Conservation (phyloP, 1,140 invertebrate genomes). For the Cherax destructor region DNA sequence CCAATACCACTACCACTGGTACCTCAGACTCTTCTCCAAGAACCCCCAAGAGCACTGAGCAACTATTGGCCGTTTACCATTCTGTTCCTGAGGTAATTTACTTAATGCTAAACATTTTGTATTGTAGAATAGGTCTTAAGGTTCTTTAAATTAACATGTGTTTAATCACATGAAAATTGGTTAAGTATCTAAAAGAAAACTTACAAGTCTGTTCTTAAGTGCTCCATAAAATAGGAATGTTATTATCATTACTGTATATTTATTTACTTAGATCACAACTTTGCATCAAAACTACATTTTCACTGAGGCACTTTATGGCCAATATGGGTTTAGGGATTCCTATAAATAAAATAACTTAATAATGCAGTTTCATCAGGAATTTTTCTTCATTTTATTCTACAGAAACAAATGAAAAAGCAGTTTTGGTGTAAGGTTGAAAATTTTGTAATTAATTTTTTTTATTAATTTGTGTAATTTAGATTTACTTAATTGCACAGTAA, state of each 20-base stretch:
- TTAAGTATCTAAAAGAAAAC: neutral
- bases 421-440: neutral
- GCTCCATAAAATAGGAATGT: neutral
- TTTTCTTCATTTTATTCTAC: too few relatives aligned
- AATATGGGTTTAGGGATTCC: too few relatives aligned
- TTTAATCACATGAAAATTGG: neutral
- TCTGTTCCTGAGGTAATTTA: slow-evolving; percentile 57
- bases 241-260: neutral
- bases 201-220: neutral
- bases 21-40: slow-evolving; percentile 65
- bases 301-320: neutral
- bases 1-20: slow-evolving; percentile 58
- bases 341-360: too few relatives aligned
- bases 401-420: neutral
- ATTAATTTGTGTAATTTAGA: neutral
- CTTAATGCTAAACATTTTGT: neutral
- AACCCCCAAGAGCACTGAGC: slow-evolving; percentile 62
- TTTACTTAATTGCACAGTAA: neutral
- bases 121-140: neutral
- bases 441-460: neutral
- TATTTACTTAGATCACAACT: neutral
- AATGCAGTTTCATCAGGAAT: too few relatives aligned
- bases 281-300: neutral
- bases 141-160: neutral
- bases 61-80: slow-evolving; percentile 61